A percentile compares a stretch with the other conserved stretches of the same genome.
These are phyloP conservation scores for Pagrus major DNA, from an alignment of 2,113 vertebrate species.

Conservation along the genomic window DNA sequence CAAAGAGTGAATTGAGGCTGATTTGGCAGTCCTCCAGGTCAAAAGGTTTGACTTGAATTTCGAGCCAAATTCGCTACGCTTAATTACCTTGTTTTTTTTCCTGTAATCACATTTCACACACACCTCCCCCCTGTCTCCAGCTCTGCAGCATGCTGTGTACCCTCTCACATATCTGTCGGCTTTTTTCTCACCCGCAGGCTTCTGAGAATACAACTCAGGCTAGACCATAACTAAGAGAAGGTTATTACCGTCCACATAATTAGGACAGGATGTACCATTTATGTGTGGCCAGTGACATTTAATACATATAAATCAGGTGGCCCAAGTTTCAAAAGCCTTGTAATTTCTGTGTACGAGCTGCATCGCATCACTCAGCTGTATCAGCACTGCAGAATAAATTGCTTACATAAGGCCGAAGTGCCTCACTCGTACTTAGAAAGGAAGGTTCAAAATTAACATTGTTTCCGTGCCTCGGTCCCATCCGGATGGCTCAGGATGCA, in stretches of 20 bases:
- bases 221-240: slow-evolving; percentile 14
- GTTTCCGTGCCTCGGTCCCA: slow-evolving; percentile 65
- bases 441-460: slow-evolving; percentile 60
- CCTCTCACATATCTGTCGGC: slow-evolving; percentile 13
- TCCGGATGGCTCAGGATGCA: slow-evolving; percentile 67
- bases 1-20: slow-evolving; percentile 21
- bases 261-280: slow-evolving; percentile 18
- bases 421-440: slow-evolving; percentile 51
- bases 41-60: slow-evolving; percentile 45
- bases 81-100: slow-evolving; percentile 47
- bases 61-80: slow-evolving; percentile 16
- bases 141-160: background rate
- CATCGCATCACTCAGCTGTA: slow-evolving; percentile 53
- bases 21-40: slow-evolving; percentile 45
- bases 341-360: slow-evolving; percentile 26
- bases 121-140: background rate
- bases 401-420: slow-evolving; percentile 52
- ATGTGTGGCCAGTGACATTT: slow-evolving; percentile 40
- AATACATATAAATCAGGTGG: slow-evolving; percentile 44
- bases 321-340: slow-evolving; percentile 42
- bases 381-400: slow-evolving; percentile 62
- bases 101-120: slow-evolving; percentile 43
- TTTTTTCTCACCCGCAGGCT: background rate
- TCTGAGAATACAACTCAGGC: slow-evolving; percentile 1
- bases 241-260: slow-evolving; percentile 33